phyloP scores from a whole-genome alignment of 2,888 invertebrate species.

The Choreutis nemorana region DNA sequence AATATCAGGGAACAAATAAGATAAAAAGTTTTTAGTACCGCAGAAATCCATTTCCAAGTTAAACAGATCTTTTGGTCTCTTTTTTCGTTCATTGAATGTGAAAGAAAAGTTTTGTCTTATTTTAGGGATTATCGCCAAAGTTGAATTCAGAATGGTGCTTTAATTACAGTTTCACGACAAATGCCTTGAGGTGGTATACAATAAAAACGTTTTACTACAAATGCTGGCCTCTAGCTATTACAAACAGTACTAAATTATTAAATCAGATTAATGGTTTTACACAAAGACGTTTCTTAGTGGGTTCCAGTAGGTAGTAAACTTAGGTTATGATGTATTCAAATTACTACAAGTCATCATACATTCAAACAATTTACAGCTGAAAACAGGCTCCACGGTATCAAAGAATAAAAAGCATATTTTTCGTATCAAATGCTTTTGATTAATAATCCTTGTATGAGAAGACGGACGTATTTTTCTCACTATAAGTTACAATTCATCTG shows the following conservation, averaged over 20 bases:
- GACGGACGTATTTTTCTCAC: constrained; percentile 54
- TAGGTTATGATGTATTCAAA: too few species aligned
- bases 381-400: too few species aligned
- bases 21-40: constrained; percentile 46
- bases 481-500: constrained; percentile 53
- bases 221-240: too few species aligned
- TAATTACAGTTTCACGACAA: constrained; percentile 20
- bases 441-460: constrained; percentile 40
- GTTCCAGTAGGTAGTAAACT: too few species aligned
- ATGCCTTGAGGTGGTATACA: constrained; percentile 16
- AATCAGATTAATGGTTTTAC: too few species aligned
- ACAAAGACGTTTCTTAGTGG: too few species aligned
- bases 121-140: constrained; percentile 25
- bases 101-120: constrained; percentile 27
- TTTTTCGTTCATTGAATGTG: constrained; percentile 41
- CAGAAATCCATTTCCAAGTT: constrained; percentile 56
- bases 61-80: constrained; percentile 41
- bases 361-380: too few species aligned
- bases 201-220: too few species aligned
- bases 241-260: too few species aligned
- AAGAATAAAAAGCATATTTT: constrained; percentile 46
- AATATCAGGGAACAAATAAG: constrained; percentile 33
- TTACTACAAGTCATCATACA: too few species aligned
- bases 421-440: constrained; percentile 48
- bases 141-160: constrained; percentile 22